Base-by-base conservation (phyloP, 2,113 vertebrate genomes). In the Poeciliopsis retropinna region DNA sequence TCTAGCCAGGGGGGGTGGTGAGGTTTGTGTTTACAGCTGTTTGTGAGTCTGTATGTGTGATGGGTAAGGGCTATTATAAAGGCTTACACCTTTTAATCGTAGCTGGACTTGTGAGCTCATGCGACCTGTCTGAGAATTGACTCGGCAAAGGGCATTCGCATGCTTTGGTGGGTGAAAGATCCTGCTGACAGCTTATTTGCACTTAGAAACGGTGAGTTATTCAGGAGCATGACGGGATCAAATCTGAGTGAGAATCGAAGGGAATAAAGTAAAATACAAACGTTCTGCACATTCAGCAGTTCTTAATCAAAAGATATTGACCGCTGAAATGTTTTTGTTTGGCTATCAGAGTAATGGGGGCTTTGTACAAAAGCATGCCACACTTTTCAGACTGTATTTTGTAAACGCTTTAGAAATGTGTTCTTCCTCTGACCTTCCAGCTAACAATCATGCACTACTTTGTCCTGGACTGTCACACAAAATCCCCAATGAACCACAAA, bases 61-160 rank as follows among this genome's bases (percentile, higher is more conserved):
- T 84, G 77, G 88, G 84, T 86, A 84, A 86, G 76, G 88, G 78
- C 84, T 79, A 76, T 74, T 81, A 85, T 87, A 83, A 87, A 88
- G 84, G 84, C 82, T 84, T 79, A 84, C 85, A 87, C 72, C 85
- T 91, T 87, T 85, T 92, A 89, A 91, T 91, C 92, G 89, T 85
- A 81, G 87, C 79, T 86, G 79, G 83, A 79, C 86, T 85, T 72
- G 82, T 82, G 86, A 90, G 85, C 82, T 88, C 74, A 41, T 11
- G 82, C 57, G 78, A 85, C 83, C 73, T 76, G 83, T 60, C 60
- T 28, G 77, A 75, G 81, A 87, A 85, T 67, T 75, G 79, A 72
- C 75, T 83, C 14, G 15, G 72, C 75, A 67, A 84, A 73, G 29
- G 62, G 63, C 47, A 75, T 76, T 30, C 41, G 41, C 64, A 67